phyloP scores from a whole-genome alignment of 2,113 vertebrate genomes.

The Pseudorhombus dupliciocellatus region DNA sequence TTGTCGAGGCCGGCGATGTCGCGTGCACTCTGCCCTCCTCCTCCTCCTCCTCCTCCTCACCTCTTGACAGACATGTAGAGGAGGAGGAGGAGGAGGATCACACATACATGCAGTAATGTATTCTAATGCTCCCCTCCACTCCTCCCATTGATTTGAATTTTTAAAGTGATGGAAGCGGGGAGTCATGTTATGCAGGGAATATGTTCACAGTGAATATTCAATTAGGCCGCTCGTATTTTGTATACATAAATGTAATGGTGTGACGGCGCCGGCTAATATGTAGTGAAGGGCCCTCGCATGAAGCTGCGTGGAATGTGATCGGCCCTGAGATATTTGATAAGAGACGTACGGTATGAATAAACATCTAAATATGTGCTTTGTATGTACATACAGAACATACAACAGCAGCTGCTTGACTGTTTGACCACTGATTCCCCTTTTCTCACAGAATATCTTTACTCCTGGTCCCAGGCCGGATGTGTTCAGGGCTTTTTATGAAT shows the following conservation, averaged over 20 bases:
- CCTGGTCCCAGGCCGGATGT: too few relatives aligned
- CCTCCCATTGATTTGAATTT: conserved; percentile 74
- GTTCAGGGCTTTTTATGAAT: too few relatives aligned
- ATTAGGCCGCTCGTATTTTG: conserved; percentile 60
- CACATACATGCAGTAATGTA: conserved; percentile 71
- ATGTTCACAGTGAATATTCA: conserved; percentile 80
- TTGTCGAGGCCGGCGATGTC: conserved; percentile 53
- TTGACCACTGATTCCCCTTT: too few relatives aligned
- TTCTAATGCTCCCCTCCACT: conserved; percentile 69
- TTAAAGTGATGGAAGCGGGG: conserved; percentile 65
- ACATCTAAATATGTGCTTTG: conserved; percentile 44
- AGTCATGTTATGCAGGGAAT: conserved; percentile 72
- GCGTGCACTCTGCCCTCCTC: conserved; percentile 63
- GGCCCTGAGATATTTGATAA: conserved; percentile 37
- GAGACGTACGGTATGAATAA: conserved; percentile 58
- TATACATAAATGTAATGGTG: conserved; percentile 49
- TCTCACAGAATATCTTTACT: neutral
- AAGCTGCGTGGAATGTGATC: conserved; percentile 29
- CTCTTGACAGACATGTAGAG: conserved; percentile 70
- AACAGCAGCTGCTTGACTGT: too few relatives aligned
- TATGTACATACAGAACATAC: neutral
- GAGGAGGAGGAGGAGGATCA: conserved; percentile 34
- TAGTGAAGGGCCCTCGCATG: conserved; percentile 54
- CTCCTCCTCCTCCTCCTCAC: conserved; percentile 51
- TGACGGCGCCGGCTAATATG: conserved; percentile 54